Conservation (phyloP, 2,888 invertebrate genomes). For the Rhingia rostrata region DNA sequence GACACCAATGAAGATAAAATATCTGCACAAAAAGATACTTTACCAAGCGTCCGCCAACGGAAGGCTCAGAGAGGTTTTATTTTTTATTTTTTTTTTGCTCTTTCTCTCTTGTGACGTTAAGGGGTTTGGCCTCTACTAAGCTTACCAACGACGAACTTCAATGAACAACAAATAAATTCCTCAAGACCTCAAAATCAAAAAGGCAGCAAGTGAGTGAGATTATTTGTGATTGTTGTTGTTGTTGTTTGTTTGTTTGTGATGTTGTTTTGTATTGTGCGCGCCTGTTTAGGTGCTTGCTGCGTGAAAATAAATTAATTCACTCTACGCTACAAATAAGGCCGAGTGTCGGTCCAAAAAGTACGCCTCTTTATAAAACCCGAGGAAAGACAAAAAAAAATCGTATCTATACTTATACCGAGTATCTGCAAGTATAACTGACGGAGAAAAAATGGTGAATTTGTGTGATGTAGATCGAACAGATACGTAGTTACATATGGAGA, state of each 20-base stretch:
- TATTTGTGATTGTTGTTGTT: constrained; percentile 44
- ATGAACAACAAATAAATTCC: constrained; percentile 59
- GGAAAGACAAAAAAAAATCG: constrained; percentile 11
- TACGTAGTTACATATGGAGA: no score
- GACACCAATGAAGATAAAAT: constrained; percentile 60
- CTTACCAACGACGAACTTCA: constrained; percentile 15
- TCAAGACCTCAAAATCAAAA: constrained; percentile 63
- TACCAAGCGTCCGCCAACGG: constrained; percentile 55
- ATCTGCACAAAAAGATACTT: constrained; percentile 55
- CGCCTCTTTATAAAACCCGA: constrained; percentile 43
- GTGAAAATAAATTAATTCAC: constrained; percentile 52
- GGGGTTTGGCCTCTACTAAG: constrained; percentile 51
- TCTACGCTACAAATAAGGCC: constrained; percentile 48
- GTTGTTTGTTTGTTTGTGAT: not conserved
- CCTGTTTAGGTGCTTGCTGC: constrained; percentile 35
- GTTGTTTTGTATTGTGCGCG: constrained; percentile 10
- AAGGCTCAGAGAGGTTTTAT: constrained; percentile 40
- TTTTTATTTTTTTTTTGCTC: constrained; percentile 8
- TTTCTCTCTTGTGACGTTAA: constrained; percentile 3
- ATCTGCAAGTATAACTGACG: not conserved
- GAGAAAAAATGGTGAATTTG: constrained; percentile 14
- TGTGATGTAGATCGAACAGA: not conserved
- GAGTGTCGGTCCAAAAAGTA: constrained; percentile 48
- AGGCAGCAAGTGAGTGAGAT: constrained; percentile 63
- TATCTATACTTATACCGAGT: not conserved